phyloP scores from a whole-genome alignment of 2,888 invertebrate genomes.

The Brenthis daphne region DNA sequence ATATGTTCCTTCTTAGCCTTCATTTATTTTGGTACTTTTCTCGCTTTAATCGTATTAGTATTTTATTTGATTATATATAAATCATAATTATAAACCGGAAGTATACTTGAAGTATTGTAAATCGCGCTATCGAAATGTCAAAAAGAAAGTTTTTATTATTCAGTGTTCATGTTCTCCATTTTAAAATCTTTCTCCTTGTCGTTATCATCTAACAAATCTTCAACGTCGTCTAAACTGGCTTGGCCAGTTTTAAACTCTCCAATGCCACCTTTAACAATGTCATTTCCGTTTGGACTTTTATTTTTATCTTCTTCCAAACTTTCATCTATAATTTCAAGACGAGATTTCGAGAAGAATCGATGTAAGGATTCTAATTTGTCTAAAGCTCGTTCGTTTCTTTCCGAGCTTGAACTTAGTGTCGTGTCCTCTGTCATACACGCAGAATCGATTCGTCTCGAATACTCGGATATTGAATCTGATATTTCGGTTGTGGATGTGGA shows the following conservation, averaged over 20 bases:
- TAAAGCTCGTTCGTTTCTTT: constrained; percentile 64
- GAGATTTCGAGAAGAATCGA: constrained; percentile 71
- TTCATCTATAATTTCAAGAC: constrained; percentile 76
- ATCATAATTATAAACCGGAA: constrained; percentile 4
- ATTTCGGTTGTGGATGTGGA: constrained; percentile 74
- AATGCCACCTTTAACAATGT: constrained; percentile 38
- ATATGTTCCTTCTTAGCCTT: neutral
- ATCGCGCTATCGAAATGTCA: constrained; percentile 10
- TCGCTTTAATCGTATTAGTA: constrained; percentile 1
- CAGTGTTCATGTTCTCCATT: constrained; percentile 17
- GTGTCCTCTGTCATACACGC: constrained; percentile 73
- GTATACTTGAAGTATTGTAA: neutral
- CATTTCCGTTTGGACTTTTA: constrained; percentile 46
- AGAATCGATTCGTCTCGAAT: constrained; percentile 64
- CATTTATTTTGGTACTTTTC: neutral
- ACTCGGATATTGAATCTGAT: constrained; percentile 65
- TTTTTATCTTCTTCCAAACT: constrained; percentile 63
- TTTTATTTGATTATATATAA: constrained; percentile 5
- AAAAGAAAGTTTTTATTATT: constrained; percentile 7
- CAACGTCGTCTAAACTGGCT: constrained; percentile 73
- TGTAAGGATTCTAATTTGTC: constrained; percentile 73
- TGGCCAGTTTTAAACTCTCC: constrained; percentile 59
- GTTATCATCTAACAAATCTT: constrained; percentile 68
- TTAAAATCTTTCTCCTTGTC: constrained; percentile 43
- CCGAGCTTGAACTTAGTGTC: constrained; percentile 56